These are phyloP conservation scores for Paradoxurus hermaphroditus DNA, from an alignment of 2,113 vertebrate species.

Conservation along the genomic window DNA sequence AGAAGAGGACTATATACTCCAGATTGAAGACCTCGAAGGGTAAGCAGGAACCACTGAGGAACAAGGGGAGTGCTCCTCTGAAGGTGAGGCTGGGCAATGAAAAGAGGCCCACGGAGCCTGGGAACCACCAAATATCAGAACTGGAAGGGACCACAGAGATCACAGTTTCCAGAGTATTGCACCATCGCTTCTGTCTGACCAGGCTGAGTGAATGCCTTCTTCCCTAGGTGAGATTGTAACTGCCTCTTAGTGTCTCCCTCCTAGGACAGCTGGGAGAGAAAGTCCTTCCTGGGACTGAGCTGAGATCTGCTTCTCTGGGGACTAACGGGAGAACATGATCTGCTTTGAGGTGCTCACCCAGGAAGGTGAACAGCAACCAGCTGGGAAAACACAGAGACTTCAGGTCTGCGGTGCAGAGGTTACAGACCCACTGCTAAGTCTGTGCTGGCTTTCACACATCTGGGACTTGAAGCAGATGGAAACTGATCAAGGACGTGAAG, in stretches of 20 bases:
- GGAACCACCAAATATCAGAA: neutral
- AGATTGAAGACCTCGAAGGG: neutral
- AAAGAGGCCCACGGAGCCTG: neutral
- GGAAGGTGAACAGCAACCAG: neutral
- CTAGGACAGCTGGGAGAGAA: neutral
- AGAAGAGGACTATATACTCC: fast-evolving
- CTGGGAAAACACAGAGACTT: neutral
- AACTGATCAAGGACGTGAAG: neutral
- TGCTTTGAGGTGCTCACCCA: neutral
- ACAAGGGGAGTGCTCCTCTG: neutral
- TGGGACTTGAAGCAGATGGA: neutral
- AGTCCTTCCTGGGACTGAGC: neutral
- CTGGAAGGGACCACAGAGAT: neutral
- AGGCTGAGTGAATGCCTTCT: neutral
- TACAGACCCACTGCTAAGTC: neutral
- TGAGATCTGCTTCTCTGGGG: neutral
- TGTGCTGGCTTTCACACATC: neutral
- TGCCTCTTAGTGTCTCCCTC: neutral
- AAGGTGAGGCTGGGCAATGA: neutral
- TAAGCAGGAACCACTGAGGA: too few relatives aligned
- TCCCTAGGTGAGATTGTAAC: neutral
- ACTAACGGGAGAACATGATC: neutral
- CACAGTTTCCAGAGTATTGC: neutral
- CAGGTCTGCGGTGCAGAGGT: neutral
- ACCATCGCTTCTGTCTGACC: neutral